Percentiles rank a stretch among this genome's conserved stretches.
phyloP scores from a whole-genome alignment of 1,140 invertebrate genomes.

The Apolygus lucorum region DNA sequence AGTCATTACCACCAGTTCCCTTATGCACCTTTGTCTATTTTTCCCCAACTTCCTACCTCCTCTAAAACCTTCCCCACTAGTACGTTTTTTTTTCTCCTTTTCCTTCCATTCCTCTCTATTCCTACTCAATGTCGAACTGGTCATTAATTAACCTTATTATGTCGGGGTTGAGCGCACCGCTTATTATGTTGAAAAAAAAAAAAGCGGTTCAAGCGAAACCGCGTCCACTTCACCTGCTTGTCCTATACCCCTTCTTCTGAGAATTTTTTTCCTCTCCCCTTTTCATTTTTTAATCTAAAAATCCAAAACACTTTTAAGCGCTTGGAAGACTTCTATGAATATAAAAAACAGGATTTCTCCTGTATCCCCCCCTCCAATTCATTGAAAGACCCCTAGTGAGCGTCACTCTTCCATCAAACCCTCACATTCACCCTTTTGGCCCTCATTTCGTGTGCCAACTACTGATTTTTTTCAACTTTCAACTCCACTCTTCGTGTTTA shows the following conservation, averaged over 20 bases:
- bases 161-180: neutral
- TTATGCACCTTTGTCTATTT: constrained; percentile 7
- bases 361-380: neutral
- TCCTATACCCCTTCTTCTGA: neutral
- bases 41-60: too few relatives aligned
- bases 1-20: constrained; percentile 14
- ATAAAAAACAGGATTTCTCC: neutral
- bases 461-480: too few relatives aligned
- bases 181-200: too few relatives aligned
- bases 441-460: too few relatives aligned
- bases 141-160: constrained; percentile 24
- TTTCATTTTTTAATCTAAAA: neutral
- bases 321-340: neutral
- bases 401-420: too few relatives aligned
- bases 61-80: neutral
- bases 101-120: neutral
- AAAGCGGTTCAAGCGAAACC: too few relatives aligned
- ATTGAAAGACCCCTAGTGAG: too few relatives aligned
- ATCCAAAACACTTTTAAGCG: constrained; percentile 18
- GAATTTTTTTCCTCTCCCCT: constrained; percentile 9
- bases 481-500: too few relatives aligned
- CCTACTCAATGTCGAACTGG: constrained; percentile 17
- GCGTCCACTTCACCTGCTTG: neutral
- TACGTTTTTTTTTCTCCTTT: neutral
- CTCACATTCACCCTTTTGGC: too few relatives aligned